Base-by-base conservation (phyloP, 53 echinoderm and acorn worm genomes). In the Holothuria leucospilota region DNA sequence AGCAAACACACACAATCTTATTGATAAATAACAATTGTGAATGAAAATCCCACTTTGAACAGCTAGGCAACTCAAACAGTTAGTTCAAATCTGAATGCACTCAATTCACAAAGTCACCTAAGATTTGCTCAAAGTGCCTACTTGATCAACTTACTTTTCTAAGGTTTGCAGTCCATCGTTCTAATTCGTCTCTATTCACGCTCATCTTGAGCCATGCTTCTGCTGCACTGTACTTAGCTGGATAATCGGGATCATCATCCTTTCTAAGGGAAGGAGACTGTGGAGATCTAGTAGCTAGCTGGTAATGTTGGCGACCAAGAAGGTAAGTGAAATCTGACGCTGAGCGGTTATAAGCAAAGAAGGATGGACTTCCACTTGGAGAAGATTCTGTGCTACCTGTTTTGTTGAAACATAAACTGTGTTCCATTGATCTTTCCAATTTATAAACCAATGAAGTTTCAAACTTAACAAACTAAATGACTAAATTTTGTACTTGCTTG, bases 321-420 rank as follows among this genome's bases (percentile, higher is more conserved):
- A 98, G 82, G n/a, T 96, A 95, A 20, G 93, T 98, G 92, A 95
- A 98, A 73, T 98, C 99, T 5, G 95, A 87, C 5, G 92, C 93
- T 24, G 98, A 93, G 59, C 99, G 93, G 73, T 92, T 98, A 87
- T 95, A 93, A 0, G 99, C 84, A 91, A 95, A 98, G 83, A 91
- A 97, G 39, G 99, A 98, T 3, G 99, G 99, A 14, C 95, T 95
- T 1, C 99, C 95, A 83, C 91, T 93, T 18, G 99, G 99, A 20
- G 99, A 98, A 18, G 90, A 92, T 62, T 98, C 98, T 58, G 93
- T 88, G 66, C 93, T 95, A 12, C 86, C 99, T 98, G 87, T 90
- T 46, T 46, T 34, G 3, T 46, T 46, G 46, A 46, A 46, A 11
- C 46, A 21, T 16, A 73, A 3, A 46, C 34, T 5, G 4, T 46